Conservation (phyloP, 2,888 invertebrate species). For the Harmothoe impar region DNA sequence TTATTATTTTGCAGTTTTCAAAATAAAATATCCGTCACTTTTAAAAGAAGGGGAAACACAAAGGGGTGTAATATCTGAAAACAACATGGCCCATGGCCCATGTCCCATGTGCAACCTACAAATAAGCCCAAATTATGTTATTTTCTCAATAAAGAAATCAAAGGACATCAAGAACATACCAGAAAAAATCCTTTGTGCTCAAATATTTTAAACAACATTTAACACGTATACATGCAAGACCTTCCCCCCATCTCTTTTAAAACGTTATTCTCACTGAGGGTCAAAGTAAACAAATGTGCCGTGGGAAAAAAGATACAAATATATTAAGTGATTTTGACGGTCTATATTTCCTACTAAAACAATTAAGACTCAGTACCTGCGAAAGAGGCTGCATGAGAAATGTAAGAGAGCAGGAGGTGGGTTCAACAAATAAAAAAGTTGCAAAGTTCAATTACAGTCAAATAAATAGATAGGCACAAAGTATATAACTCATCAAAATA, state of each 20-base stretch:
- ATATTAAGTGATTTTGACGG: background rate
- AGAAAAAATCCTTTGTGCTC: too few relatives aligned
- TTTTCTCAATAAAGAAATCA: too few relatives aligned
- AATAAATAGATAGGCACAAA: conserved; percentile 28
- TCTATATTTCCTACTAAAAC: background rate
- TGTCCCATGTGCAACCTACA: too few relatives aligned
- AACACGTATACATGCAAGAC: conserved; percentile 6
- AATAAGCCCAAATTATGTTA: too few relatives aligned
- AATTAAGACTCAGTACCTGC: conserved; percentile 8
- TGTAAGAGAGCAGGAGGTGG: conserved; percentile 15
- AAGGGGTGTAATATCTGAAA: too few relatives aligned
- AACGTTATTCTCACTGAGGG: background rate
- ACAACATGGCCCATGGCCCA: too few relatives aligned
- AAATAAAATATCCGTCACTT: too few relatives aligned
- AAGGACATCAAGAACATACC: too few relatives aligned
- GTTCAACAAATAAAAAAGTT: background rate
- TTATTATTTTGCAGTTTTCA: too few relatives aligned
- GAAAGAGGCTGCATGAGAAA: conserved; percentile 51
- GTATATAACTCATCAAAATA: background rate
- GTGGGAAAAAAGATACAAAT: background rate
- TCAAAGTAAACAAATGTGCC: background rate
- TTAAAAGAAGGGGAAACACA: too few relatives aligned
- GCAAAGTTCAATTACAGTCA: conserved; percentile 40
- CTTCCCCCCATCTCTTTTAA: background rate
- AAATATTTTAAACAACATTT: background rate